Evolutionary conservation across 1,140 invertebrate species (phyloP), one percentile per base, ranked within the genome.

Genomic region (Aleiodes sp.): DNA sequence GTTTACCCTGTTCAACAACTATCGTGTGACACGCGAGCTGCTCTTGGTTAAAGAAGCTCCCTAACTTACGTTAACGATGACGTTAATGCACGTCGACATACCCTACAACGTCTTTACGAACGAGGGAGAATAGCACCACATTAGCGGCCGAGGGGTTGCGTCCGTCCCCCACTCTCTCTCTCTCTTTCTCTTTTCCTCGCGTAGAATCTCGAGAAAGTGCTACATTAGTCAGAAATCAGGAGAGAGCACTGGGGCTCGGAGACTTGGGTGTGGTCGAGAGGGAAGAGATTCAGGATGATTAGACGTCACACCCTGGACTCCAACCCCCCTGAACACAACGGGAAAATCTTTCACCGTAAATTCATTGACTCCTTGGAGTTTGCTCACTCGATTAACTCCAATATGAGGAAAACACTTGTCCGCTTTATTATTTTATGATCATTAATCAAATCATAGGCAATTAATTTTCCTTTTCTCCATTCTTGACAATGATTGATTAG

Each of bases 201-300:
- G n/a, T n/a, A 24, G 46, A 52, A 52, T 52, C 46, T 52, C 46
- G 19, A n/a, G n/a, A 1, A 52, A 2, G 21, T 24, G 10, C 46
- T 24, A 52, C 46, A 52, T 52, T 52, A 52, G 0, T 52, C 46
- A 16, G 21, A 21, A 52, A 21, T 52, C 46, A 52, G 16, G 46
- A 52, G 21, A 24, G 6, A n/a, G n/a, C n/a, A 24, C 46, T 24
- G 46, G 26, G 46, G 16, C 0, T n/a, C 66, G 73, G 73, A 61
- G 60, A 72, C 71, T 56, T 72, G 73, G 63, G 65, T 65, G 65
- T 61, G 74, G 76, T 70, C 73, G 68, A 72, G 72, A 76, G 75
- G n/a, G n/a, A 76, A 9, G 46, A 52, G 46, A 52, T 52, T 6
- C 19, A 52, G 46, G 46, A 12, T 52, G 46, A 52, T 52, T 52